A percentile compares a stretch with the other conserved stretches of the same genome.
These are phyloP conservation scores for Pipistrellus pipistrellus DNA, from an alignment of 2,797 vertebrate genomes.

Conservation along the genomic window DNA sequence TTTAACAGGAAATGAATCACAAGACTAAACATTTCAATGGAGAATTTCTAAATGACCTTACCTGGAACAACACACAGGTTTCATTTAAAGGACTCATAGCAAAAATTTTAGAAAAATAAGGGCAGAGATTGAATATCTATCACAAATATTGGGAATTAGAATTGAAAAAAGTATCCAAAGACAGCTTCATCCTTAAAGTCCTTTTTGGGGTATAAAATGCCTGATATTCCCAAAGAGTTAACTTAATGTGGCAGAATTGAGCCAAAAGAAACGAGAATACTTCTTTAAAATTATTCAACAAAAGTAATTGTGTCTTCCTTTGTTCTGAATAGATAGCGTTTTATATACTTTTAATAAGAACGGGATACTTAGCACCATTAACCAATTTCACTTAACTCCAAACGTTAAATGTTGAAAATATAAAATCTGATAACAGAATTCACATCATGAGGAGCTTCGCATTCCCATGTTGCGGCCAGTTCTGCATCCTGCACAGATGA, in stretches of 20 bases:
- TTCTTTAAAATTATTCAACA: constrained; percentile 16
- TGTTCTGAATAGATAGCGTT: background rate
- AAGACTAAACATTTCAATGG: constrained; percentile 6
- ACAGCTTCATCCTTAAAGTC: background rate
- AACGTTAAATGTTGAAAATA: background rate
- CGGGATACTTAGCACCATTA: background rate
- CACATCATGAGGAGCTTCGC: background rate
- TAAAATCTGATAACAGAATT: background rate
- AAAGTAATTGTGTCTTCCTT: background rate
- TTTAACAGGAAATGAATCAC: constrained; percentile 41
- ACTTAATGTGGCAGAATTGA: background rate
- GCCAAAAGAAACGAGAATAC: background rate
- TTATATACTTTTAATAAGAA: constrained; percentile 34
- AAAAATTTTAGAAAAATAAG: constrained; percentile 48
- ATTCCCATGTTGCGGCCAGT: too few species aligned
- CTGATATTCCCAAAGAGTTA: background rate
- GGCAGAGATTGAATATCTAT: background rate
- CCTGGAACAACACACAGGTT: background rate
- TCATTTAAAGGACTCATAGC: background rate
- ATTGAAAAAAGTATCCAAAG: background rate
- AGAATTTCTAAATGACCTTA: constrained; percentile 12
- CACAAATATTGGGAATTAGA: background rate
- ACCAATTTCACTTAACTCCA: background rate
- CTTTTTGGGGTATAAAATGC: background rate
- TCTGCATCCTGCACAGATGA: background rate